These are phyloP conservation scores for Lepidonotus clava DNA, from an alignment of 2,888 invertebrate genomes.

Conservation along the genomic window DNA sequence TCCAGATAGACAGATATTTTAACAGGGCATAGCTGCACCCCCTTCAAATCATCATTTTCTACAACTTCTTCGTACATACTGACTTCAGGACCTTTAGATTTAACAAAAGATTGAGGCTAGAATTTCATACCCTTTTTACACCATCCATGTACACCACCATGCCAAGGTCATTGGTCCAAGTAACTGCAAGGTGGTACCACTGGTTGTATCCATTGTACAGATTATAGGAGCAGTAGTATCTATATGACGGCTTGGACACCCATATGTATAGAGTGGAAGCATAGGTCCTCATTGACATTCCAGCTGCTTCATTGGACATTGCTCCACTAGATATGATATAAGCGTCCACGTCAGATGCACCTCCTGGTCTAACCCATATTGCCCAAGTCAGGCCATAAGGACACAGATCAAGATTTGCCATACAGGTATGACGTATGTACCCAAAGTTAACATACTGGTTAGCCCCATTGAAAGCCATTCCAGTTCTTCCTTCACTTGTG, in stretches of 20 bases:
- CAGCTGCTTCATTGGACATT: background rate
- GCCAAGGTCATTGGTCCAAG: background rate
- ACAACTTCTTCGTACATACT: too few species aligned
- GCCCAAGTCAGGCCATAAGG: slow-evolving; percentile 28
- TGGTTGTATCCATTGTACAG: background rate
- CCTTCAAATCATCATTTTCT: too few species aligned
- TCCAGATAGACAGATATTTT: too few species aligned
- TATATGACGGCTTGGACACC: background rate
- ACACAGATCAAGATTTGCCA: background rate
- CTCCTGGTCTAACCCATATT: background rate
- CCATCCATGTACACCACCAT: background rate
- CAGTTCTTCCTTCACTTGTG: background rate
- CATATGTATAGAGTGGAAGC: background rate
- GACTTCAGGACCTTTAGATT: too few species aligned
- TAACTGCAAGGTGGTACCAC: slow-evolving; percentile 1
- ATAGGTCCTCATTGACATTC: background rate
- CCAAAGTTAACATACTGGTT: slow-evolving; percentile 23
- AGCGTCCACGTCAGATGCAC: background rate
- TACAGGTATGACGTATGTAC: background rate
- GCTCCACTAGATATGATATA: background rate
- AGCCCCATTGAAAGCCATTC: background rate
- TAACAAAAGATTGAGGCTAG: too few species aligned
- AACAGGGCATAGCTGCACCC: too few species aligned
- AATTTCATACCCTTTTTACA: background rate
- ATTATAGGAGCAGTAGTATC: background rate